Evolutionary conservation across 1,140 invertebrate genomes (phyloP).

Genomic region (Pseudomyrmex sp.): DNA sequence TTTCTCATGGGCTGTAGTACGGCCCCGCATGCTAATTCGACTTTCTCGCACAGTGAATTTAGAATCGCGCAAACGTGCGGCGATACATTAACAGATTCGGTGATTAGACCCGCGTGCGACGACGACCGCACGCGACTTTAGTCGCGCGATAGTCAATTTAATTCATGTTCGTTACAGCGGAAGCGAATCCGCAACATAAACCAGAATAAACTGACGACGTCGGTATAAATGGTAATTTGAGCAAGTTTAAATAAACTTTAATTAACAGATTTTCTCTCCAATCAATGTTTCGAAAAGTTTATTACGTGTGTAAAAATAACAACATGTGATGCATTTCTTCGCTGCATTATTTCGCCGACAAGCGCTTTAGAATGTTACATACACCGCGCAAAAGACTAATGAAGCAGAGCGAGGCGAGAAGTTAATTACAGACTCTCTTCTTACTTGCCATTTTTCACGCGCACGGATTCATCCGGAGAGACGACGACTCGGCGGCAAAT

Average conservation of each 20-base stretch:
- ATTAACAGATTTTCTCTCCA: not conserved
- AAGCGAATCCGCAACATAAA: not conserved
- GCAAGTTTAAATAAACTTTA: not conserved
- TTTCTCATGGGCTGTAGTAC: constrained; percentile 32
- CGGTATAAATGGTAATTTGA: not conserved
- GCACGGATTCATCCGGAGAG: constrained; percentile 31
- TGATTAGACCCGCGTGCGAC: constrained; percentile 16
- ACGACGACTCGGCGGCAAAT: constrained; percentile 22
- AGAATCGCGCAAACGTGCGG: constrained; percentile 44
- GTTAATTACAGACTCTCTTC: constrained; percentile 66
- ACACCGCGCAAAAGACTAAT: constrained; percentile 49
- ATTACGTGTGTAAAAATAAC: too few relatives aligned
- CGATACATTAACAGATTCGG: constrained; percentile 48
- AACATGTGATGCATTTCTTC: too few relatives aligned
- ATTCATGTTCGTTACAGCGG: constrained; percentile 14
- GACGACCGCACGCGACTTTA: constrained; percentile 24
- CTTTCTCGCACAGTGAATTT: constrained; percentile 30
- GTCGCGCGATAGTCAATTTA: constrained; percentile 34
- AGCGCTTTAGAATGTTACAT: not conserved
- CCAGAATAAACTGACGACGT: constrained; percentile 1
- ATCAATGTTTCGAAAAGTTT: not conserved
- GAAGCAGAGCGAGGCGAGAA: constrained; percentile 31
- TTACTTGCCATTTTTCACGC: constrained; percentile 39
- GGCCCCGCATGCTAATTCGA: constrained; percentile 49
- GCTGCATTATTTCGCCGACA: not conserved